These are phyloP conservation scores for Tangara arthus DNA, from an alignment of 2,797 vertebrate genomes.

Conservation along the genomic window DNA sequence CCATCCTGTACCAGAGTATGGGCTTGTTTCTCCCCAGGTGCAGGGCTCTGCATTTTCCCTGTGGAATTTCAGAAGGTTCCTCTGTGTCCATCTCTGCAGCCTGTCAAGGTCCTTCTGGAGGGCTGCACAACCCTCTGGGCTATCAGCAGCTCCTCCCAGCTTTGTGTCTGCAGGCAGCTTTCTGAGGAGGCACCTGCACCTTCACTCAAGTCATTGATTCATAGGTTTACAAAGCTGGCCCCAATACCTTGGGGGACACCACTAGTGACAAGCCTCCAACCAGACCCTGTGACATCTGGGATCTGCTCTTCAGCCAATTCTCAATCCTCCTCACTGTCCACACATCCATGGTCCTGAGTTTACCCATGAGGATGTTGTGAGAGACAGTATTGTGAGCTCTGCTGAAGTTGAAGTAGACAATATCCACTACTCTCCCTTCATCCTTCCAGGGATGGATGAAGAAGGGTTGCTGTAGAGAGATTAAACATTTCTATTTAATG, in stretches of 20 bases:
- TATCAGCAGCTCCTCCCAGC: neutral
- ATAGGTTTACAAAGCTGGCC: neutral
- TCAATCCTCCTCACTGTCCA: neutral
- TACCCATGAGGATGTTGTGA: neutral
- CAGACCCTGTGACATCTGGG: neutral
- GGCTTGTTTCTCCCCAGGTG: neutral
- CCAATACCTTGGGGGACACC: neutral
- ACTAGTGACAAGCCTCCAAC: neutral
- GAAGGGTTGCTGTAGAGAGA: neutral
- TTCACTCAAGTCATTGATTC: neutral
- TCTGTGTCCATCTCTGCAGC: neutral
- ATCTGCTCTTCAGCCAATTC: neutral
- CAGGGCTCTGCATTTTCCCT: neutral
- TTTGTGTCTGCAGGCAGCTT: neutral
- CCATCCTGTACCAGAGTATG: neutral
- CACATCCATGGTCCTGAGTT: neutral
- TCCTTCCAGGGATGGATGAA: neutral
- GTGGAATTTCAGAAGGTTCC: neutral
- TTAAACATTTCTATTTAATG: neutral
- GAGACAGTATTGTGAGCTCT: neutral
- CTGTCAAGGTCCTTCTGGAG: neutral
- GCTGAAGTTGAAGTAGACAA: accelerated
- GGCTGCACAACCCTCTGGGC: neutral
- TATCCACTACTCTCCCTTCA: neutral
- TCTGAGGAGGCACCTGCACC: neutral